Percentiles rank a stretch among this genome's conserved stretches.
phyloP scores from a whole-genome alignment of 2,797 vertebrate species.

The Lithobates pipiens region DNA sequence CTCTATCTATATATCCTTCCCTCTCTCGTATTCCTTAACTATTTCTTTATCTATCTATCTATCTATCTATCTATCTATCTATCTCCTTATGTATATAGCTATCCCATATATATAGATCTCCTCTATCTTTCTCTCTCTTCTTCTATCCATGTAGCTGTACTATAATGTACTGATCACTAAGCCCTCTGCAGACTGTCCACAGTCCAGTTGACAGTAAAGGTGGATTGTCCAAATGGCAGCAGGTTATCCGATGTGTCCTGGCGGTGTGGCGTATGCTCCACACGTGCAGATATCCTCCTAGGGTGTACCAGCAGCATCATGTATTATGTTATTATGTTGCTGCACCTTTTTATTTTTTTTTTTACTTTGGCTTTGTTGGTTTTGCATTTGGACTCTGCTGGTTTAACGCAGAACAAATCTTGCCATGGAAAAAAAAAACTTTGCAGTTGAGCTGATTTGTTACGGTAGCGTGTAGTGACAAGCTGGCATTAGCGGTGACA shows the following conservation, averaged over 20 bases:
- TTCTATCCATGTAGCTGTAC: background rate
- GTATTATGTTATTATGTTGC: background rate
- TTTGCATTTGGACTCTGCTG: background rate
- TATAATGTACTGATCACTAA: too few relatives aligned
- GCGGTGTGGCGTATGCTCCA: background rate
- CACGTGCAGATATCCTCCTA: background rate
- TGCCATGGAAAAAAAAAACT: conserved; percentile 63
- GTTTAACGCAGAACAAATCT: conserved; percentile 1
- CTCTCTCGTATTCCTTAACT: too few relatives aligned
- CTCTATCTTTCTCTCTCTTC: too few relatives aligned
- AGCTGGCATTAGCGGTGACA: conserved; percentile 68
- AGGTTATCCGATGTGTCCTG: conserved; percentile 37
- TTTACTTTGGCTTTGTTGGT: background rate
- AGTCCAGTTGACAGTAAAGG: conserved; percentile 65
- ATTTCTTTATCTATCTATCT: too few relatives aligned
- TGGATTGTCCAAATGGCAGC: conserved; percentile 68
- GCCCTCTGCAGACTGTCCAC: background rate
- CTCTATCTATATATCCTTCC: too few relatives aligned
- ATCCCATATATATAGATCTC: too few relatives aligned
- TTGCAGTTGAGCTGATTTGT: conserved; percentile 66
- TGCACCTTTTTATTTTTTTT: background rate
- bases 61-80: too few relatives aligned
- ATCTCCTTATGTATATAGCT: too few relatives aligned
- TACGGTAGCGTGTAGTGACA: conserved; percentile 66
- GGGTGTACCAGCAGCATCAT: background rate